phyloP scores from a whole-genome alignment of 2,113 vertebrate genomes.

The Seriola dumerili region DNA sequence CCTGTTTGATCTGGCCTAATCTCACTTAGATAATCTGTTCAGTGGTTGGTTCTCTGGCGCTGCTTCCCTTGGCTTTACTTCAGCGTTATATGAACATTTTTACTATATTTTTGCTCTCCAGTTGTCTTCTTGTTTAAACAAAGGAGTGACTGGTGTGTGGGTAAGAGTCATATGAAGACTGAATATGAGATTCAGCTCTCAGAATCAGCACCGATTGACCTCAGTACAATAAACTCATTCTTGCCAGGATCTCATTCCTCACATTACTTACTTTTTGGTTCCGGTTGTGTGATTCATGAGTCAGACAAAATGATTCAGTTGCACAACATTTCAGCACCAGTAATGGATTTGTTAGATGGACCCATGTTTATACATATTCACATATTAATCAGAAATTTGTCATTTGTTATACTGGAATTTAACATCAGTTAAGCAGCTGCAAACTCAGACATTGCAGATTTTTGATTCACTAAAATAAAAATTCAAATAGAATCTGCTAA shows the following conservation, averaged over 20 bases:
- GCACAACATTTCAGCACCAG: background rate
- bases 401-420: background rate
- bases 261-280: background rate
- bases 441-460: background rate
- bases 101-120: background rate
- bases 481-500: background rate
- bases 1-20: constrained; percentile 62
- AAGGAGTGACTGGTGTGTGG: constrained; percentile 1
- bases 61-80: constrained; percentile 32
- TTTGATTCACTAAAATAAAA: background rate
- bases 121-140: constrained; percentile 18
- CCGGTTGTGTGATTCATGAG: background rate
- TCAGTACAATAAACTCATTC: constrained; percentile 4
- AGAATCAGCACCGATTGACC: constrained; percentile 5
- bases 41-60: constrained; percentile 12
- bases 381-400: background rate
- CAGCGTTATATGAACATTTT: constrained; percentile 8
- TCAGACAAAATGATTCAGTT: background rate
- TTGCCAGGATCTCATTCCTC: background rate
- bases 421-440: background rate
- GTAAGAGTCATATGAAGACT: constrained; percentile 9
- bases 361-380: background rate
- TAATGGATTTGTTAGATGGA: background rate
- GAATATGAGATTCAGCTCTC: background rate
- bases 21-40: constrained; percentile 55